Evolutionary conservation across 1,140 invertebrate species (phyloP).

Genomic region (Halotydeus destructor): DNA sequence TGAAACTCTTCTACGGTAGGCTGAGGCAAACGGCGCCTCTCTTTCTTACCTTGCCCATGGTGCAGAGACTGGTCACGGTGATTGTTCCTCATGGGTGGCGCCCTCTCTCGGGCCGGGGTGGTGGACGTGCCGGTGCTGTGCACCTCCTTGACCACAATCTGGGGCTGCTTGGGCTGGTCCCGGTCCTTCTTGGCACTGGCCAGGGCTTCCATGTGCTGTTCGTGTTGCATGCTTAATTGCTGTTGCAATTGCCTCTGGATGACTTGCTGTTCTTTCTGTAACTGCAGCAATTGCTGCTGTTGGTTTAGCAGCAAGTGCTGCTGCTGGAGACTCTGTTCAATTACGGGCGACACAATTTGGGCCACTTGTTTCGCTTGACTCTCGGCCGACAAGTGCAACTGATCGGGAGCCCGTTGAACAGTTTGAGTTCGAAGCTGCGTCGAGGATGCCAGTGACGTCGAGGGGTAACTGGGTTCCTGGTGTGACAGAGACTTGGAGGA

Average conservation of each 20-base stretch:
- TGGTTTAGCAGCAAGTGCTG: slow-evolving; percentile 14
- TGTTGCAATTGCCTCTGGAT: slow-evolving; percentile 6
- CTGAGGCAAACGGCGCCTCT: slow-evolving; percentile 16
- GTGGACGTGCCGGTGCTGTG: too few species aligned
- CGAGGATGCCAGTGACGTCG: background rate
- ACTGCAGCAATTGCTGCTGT: slow-evolving; percentile 15
- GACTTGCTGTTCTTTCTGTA: slow-evolving; percentile 11
- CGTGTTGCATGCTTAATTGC: too few species aligned
- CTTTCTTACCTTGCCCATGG: background rate
- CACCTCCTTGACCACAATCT: too few species aligned
- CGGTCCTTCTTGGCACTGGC: too few species aligned
- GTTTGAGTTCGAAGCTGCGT: background rate
- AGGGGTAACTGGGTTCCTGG: too few species aligned
- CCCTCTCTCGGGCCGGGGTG: too few species aligned
- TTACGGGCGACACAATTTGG: slow-evolving; percentile 5
- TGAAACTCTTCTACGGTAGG: slow-evolving; percentile 18
- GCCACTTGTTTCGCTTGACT: slow-evolving; percentile 7
- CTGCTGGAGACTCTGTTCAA: slow-evolving; percentile 12
- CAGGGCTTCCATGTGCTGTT: too few species aligned
- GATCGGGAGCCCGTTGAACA: background rate
- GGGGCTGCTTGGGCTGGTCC: too few species aligned
- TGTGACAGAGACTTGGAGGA: too few species aligned
- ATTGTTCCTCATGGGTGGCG: background rate
- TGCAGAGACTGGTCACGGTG: background rate
- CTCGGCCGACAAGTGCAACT: background rate